phyloP scores from a whole-genome alignment of 2,797 vertebrate genomes.

The Carduelis carduelis region DNA sequence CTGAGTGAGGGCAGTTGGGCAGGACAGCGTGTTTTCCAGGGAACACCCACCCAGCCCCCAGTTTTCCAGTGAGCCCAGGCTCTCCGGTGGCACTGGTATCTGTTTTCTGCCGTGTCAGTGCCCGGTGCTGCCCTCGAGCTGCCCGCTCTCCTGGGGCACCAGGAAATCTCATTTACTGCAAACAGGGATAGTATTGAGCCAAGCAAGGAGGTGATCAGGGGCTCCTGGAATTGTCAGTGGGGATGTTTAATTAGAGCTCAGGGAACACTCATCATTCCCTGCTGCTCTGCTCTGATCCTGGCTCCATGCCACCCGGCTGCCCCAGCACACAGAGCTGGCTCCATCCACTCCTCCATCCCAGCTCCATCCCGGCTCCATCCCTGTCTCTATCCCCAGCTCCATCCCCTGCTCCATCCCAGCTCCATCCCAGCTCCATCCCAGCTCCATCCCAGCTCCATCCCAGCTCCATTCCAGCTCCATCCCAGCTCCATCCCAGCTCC shows the following conservation, averaged over 20 bases:
- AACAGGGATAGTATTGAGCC: not conserved
- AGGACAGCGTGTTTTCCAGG: not conserved
- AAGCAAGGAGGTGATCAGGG: not conserved
- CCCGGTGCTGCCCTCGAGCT: not conserved
- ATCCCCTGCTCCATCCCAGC: too few species aligned
- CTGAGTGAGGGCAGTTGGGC: slow-evolving; percentile 19
- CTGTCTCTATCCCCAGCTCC: too few species aligned
- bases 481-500: too few species aligned
- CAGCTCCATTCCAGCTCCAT: too few species aligned
- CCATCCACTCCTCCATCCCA: not conserved
- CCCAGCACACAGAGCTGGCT: not conserved
- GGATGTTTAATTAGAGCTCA: not conserved
- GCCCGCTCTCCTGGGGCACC: not conserved
- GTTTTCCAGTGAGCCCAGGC: not conserved
- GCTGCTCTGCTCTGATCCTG: not conserved
- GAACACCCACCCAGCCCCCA: not conserved
- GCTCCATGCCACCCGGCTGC: not conserved
- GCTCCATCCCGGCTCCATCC: too few species aligned
- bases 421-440: too few species aligned
- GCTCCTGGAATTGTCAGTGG: not conserved
- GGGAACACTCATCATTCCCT: not conserved
- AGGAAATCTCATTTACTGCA: not conserved
- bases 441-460: too few species aligned
- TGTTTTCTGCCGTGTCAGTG: accelerated
- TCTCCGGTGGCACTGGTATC: accelerated